phyloP scores from a whole-genome alignment of 2,797 vertebrate species.

The Gymnodraco acuticeps region DNA sequence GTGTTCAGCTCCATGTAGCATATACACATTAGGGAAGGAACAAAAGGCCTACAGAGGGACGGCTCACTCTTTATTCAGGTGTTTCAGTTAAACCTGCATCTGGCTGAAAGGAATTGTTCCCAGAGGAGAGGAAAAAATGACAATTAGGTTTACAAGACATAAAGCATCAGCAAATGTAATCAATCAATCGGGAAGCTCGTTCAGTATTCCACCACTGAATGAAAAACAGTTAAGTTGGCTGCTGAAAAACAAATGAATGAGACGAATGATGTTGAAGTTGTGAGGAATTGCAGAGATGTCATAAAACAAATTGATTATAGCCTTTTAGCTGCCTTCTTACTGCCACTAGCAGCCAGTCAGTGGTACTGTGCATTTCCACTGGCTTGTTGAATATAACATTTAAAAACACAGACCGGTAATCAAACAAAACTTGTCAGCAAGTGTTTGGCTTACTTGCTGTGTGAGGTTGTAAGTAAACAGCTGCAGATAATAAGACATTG shows the following conservation, averaged over 20 bases:
- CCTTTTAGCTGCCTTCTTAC: not conserved
- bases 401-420: slow-evolving; percentile 3
- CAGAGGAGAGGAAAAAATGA: not conserved
- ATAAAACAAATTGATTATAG: not conserved
- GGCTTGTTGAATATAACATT: not conserved
- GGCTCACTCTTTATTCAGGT: slow-evolving; percentile 18
- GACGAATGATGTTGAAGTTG: not conserved
- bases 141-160: not conserved
- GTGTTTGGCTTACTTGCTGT: not conserved
- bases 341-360: not conserved
- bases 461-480: slow-evolving; percentile 21
- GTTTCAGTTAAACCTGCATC: slow-evolving; percentile 16
- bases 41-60: slow-evolving; percentile 55
- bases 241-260: not conserved
- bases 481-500: slow-evolving; percentile 19
- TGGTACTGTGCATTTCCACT: slow-evolving; percentile 15
- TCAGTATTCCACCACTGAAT: no score
- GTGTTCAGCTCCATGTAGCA: slow-evolving; percentile 53
- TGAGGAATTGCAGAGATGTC: not conserved
- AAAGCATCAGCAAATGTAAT: not conserved
- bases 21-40: slow-evolving; percentile 35
- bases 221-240: no score
- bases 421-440: not conserved
- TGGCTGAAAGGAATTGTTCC: slow-evolving; percentile 7
- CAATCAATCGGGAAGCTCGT: not conserved